These are phyloP conservation scores for Melanchra persicariae DNA, from an alignment of 2,888 invertebrate genomes.

Conservation along the genomic window DNA sequence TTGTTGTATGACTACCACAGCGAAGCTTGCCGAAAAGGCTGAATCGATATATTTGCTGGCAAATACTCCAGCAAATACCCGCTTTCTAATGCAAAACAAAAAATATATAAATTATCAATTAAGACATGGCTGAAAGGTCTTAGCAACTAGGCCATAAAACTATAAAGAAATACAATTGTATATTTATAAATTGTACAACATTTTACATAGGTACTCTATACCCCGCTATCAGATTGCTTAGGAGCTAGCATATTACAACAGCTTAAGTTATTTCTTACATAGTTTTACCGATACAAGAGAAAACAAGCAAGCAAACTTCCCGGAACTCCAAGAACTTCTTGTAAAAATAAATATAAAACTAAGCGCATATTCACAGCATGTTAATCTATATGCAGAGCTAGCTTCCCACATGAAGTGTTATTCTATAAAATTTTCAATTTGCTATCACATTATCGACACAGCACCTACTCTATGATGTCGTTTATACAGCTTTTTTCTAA, in stretches of 20 bases:
- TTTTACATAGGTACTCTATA: too few species aligned
- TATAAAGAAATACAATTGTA: too few species aligned
- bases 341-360: conserved; percentile 3
- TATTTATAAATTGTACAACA: too few species aligned
- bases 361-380: not conserved
- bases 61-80: too few species aligned
- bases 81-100: too few species aligned
- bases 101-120: too few species aligned
- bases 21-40: too few species aligned
- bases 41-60: too few species aligned
- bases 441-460: conserved; percentile 41
- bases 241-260: not conserved
- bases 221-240: not conserved
- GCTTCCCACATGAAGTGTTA: conserved; percentile 3
- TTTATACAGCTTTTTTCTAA: conserved; percentile 47
- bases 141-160: too few species aligned
- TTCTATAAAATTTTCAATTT: conserved; percentile 64
- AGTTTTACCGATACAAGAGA: not conserved
- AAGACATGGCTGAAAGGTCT: too few species aligned
- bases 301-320: not conserved
- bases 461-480: conserved; percentile 46
- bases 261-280: not conserved
- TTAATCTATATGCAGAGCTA: conserved; percentile 26
- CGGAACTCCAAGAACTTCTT: not conserved
- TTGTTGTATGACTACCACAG: too few species aligned